phyloP scores from a whole-genome alignment of 2,113 vertebrate species.

The Lophochroa leadbeateri region DNA sequence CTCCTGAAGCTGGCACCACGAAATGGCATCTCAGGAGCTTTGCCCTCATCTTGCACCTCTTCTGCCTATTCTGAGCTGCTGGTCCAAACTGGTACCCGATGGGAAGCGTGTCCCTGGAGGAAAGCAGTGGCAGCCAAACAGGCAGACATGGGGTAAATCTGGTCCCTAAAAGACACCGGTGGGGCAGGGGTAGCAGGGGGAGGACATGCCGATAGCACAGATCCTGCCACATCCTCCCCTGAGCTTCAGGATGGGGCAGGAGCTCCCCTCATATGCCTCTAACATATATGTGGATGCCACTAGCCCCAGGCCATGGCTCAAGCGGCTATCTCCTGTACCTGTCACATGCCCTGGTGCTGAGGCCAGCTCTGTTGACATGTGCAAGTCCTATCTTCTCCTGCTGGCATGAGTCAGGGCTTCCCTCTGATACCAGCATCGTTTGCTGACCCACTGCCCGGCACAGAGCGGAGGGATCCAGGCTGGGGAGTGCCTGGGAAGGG shows the following conservation, averaged over 20 bases:
- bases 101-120: not conserved
- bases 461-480: not conserved
- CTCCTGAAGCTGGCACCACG: not conserved
- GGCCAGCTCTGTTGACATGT: conserved; percentile 1
- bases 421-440: not conserved
- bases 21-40: not conserved
- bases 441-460: not conserved
- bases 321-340: not conserved
- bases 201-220: accelerated
- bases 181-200: not conserved
- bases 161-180: accelerated
- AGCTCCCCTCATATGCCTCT: not conserved
- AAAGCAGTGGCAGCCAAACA: not conserved
- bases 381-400: not conserved
- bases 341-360: not conserved
- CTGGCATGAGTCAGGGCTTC: conserved; percentile 4
- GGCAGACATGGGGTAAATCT: not conserved
- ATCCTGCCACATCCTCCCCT: not conserved
- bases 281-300: not conserved
- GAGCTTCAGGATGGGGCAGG: not conserved
- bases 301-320: not conserved
- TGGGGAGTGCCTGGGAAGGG: not conserved
- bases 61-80: not conserved
- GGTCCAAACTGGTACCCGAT: not conserved
- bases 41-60: not conserved